Evolutionary conservation across 1,140 invertebrate genomes (phyloP), one percentile per base, ranked within the genome.

Genomic region (Parapsyche elsis): DNA sequence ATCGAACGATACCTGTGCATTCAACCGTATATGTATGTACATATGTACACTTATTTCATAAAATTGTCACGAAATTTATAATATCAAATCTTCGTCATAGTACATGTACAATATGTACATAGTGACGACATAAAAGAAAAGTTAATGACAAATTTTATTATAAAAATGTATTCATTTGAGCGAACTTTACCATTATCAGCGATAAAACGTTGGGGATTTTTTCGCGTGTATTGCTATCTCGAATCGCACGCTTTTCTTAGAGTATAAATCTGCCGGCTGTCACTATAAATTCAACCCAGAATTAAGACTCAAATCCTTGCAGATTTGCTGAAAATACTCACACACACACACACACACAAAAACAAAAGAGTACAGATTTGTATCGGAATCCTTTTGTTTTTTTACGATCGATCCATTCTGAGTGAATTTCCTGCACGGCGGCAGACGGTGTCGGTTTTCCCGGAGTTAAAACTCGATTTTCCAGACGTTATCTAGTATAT

Each of bases 251-350:
- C 64, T 26, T 67, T 53, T 67, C 64, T 23, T 23, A 23, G 59
- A 19, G 24, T n/a, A 67, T 67, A 67, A 67, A 67, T 67, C 64
- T 67, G 9, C 24, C 9, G 12, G n/a, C 21, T 30, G 64, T 67
- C 64, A 24, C 64, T 67, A 67, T 67, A 67, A 67, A 67, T 67
- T 67, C 64, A 67, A 21, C 24, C 5, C 24, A 24, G 64, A 67
- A 67, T 67, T 67, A 67, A 67, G 64, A 67, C 64, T 67, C 64
- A 67, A 67, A 67, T 67, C 64, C 64, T 67, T 26, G 64, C 64
- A 67, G 64, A 67, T 67, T 67, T 67, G 64, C 24, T 30, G 24
- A 67, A 67, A 67, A 24, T 30, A 67, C 64, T 10, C 24, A 12
- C 21, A n/a, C 21, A 30, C 49, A 16, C 49, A 53, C 10, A 12